Evolutionary conservation across 2,888 invertebrate genomes (phyloP), one percentile per base, ranked within the genome.

Genomic region (Nomada flava): DNA sequence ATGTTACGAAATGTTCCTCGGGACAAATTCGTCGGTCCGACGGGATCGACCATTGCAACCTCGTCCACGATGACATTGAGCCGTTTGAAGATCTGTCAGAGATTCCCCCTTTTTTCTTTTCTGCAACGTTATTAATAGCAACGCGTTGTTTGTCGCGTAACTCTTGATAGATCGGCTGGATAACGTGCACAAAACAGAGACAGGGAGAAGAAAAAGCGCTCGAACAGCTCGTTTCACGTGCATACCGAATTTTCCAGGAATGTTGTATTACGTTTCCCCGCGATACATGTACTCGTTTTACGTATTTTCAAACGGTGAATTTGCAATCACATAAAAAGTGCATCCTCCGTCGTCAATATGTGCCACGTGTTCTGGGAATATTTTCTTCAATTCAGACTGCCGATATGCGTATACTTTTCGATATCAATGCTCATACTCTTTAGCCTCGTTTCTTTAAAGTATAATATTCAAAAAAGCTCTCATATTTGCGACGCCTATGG

Each of bases 401-500:
- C 5, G 9, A 36, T 36, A 36, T 36, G 36, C 7, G 7, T 36
- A 36, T 36, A 36, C n/a, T 3, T 23, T 13, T 36, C 13, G 63
- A 23, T 18, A n/a, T 10, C 15, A 55, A 15, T 13, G 57, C 23
- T 26, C n/a, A 29, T 15, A 47, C n/a, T 9, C 36, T 42, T 11
- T 7, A 11, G 5, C 2, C 2, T 52, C 29, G 13, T 60, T 20
- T 13, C 10, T 23, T 26, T 23, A 20, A 63, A 50, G 26, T 60
- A 36, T 9, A 76, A 55, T 47, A 71, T 42, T 62, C 26, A 20
- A 57, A 60, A 59, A 70, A 73, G 67, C 15, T 42, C 42, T 36
- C 36, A 23, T 26, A 63, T 55, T 59, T 65, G 20, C 69, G 71
- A 13, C 86, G 87, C 86, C 86, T 76, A 86, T 86, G 87, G 52